phyloP scores from a whole-genome alignment of 2,888 invertebrate genomes.

The Sympetrum striolatum region DNA sequence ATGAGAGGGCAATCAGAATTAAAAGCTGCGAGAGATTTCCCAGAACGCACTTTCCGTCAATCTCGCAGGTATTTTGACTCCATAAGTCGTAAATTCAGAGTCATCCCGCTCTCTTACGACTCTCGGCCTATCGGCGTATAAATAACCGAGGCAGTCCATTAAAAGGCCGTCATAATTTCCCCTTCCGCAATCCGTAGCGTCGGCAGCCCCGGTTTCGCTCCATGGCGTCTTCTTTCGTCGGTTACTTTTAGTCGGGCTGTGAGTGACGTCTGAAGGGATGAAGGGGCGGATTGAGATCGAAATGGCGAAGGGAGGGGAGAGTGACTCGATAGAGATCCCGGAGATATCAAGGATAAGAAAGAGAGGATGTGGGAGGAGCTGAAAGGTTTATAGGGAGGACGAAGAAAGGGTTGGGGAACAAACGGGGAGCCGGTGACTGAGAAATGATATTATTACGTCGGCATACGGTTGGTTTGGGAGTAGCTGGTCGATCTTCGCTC shows the following conservation, averaged over 20 bases:
- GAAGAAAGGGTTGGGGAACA: neutral
- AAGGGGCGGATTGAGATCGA: neutral
- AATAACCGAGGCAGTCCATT: neutral
- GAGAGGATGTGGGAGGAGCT: neutral
- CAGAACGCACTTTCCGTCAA: neutral
- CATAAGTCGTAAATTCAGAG: neutral
- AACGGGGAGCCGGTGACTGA: neutral
- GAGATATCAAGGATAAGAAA: neutral
- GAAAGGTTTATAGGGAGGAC: neutral
- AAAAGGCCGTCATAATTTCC: neutral
- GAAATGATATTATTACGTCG: neutral
- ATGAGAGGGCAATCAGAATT: too few species aligned
- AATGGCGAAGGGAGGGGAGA: neutral
- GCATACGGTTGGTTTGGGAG: neutral
- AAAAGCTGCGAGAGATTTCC: too few species aligned
- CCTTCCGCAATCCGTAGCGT: neutral
- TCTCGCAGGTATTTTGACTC: neutral
- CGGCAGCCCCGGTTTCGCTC: neutral
- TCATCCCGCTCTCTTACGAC: neutral
- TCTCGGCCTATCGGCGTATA: neutral
- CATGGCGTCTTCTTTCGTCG: neutral
- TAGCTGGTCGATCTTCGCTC: neutral
- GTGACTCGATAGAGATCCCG: neutral
- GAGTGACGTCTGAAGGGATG: slow-evolving; percentile 1
- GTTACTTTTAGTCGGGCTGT: slow-evolving; percentile 1